phyloP scores from a whole-genome alignment of 2,888 invertebrate genomes.

The Patella ulyssiponensis region DNA sequence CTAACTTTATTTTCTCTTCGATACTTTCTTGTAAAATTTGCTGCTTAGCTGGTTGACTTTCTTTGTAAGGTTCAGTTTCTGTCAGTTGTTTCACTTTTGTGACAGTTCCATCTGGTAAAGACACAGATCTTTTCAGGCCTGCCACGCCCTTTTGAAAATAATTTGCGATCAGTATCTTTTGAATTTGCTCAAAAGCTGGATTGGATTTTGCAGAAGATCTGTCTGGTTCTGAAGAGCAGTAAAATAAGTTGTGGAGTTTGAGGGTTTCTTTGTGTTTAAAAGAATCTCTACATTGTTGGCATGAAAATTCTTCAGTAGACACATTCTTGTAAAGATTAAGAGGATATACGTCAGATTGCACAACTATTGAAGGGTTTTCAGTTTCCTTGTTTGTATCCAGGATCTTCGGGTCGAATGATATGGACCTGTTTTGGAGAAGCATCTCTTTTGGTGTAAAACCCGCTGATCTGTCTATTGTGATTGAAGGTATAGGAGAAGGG shows the following conservation, averaged over 20 bases:
- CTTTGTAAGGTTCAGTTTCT: slow-evolving; percentile 36
- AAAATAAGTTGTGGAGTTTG: slow-evolving; percentile 84
- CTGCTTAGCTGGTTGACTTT: not conserved
- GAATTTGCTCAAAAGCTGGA: slow-evolving; percentile 19
- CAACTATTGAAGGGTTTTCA: slow-evolving; percentile 24
- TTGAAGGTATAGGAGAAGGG: not conserved
- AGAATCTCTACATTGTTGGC: slow-evolving; percentile 84
- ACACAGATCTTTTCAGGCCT: slow-evolving; percentile 26
- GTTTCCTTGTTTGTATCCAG: slow-evolving; percentile 21
- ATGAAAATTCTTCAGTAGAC: slow-evolving; percentile 63
- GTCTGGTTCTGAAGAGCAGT: slow-evolving; percentile 74
- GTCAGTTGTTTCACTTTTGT: slow-evolving; percentile 28
- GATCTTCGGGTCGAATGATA: slow-evolving; percentile 66
- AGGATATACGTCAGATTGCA: slow-evolving; percentile 19
- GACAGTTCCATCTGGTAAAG: slow-evolving; percentile 17
- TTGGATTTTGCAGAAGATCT: not conserved
- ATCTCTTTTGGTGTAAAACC: not conserved
- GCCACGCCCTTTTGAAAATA: slow-evolving; percentile 24
- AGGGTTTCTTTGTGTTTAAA: slow-evolving; percentile 87
- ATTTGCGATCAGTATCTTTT: slow-evolving; percentile 27
- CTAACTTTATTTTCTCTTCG: not conserved
- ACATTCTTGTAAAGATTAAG: not conserved
- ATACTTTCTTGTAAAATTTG: not conserved
- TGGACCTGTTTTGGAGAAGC: not conserved
- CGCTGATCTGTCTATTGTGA: not conserved